A percentile compares a stretch with the other conserved stretches of the same genome.
phyloP scores from a whole-genome alignment of 2,888 invertebrate species.

The Sphaeridia pumilis region DNA sequence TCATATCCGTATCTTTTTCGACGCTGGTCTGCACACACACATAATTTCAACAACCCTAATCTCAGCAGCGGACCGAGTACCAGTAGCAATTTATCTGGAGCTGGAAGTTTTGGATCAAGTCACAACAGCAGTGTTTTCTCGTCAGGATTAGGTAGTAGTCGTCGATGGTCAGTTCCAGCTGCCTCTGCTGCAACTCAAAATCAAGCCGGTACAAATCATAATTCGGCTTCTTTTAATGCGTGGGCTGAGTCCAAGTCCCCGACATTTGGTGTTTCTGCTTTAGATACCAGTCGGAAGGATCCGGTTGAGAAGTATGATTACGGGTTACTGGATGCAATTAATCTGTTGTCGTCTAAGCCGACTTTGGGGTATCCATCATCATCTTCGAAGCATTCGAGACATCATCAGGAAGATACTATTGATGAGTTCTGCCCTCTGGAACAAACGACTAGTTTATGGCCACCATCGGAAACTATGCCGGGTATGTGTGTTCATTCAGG shows the following conservation, averaged over 20 bases:
- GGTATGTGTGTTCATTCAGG: no score
- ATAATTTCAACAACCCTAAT: conserved; percentile 22
- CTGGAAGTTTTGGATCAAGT: conserved; percentile 18
- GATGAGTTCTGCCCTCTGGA: conserved; percentile 26
- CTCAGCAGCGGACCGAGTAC: conserved; percentile 20
- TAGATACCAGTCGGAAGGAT: conserved; percentile 25
- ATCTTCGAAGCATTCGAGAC: conserved; percentile 11
- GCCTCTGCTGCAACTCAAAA: conserved; percentile 22
- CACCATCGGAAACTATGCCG: conserved; percentile 35
- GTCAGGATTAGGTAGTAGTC: conserved; percentile 19
- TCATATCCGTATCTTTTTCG: conserved; percentile 33
- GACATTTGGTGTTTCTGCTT: conserved; percentile 11
- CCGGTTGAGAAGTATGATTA: conserved; percentile 24
- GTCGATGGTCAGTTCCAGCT: conserved; percentile 35
- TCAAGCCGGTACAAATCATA: conserved; percentile 22
- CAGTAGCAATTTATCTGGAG: conserved; percentile 22
- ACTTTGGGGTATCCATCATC: conserved; percentile 24
- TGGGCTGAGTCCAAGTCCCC: conserved; percentile 10
- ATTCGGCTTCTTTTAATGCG: conserved; percentile 8
- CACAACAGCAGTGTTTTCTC: conserved; percentile 16
- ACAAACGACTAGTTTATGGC: conserved; percentile 31
- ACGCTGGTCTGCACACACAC: conserved; percentile 35
- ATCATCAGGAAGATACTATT: conserved; percentile 24
- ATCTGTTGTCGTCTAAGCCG: conserved; percentile 32
- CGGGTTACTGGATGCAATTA: conserved; percentile 35